phyloP scores from a whole-genome alignment of 2,113 vertebrate genomes.

The Sander lucioperca region DNA sequence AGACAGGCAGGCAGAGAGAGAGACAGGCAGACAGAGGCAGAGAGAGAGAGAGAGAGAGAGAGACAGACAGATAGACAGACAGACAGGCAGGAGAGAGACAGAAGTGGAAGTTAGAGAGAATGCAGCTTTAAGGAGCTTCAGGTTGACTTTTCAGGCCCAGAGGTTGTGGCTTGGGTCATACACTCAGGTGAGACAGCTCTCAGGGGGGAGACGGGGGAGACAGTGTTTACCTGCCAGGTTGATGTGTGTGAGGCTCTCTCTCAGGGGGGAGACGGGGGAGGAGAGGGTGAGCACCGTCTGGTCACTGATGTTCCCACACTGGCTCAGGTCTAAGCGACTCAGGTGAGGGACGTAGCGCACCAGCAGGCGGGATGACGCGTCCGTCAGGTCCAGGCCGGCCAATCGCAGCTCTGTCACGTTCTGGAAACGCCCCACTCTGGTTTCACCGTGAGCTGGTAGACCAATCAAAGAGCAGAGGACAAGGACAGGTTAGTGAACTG shows the following conservation, averaged over 20 bases:
- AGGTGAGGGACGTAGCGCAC: constrained; percentile 89
- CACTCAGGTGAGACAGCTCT: too few species aligned
- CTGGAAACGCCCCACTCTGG: constrained; percentile 88
- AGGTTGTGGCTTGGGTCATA: too few species aligned
- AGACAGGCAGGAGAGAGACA: background rate
- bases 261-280: constrained; percentile 87
- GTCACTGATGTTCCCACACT: constrained; percentile 89
- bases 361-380: constrained; percentile 86
- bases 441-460: constrained; percentile 85
- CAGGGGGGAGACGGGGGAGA: too few species aligned
- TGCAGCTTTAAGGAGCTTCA: too few species aligned
- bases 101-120: background rate
- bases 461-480: constrained; percentile 49
- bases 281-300: constrained; percentile 89
- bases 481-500: background rate
- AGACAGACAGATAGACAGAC: background rate
- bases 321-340: constrained; percentile 89
- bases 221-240: constrained; percentile 80
- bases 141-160: too few species aligned
- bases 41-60: too few species aligned
- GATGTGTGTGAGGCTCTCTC: constrained; percentile 88
- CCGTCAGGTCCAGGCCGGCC: constrained; percentile 90
- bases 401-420: constrained; percentile 90
- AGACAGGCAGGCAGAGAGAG: background rate
- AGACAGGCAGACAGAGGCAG: background rate